Percentiles rank a stretch among this genome's conserved stretches.
Evolutionary conservation across 2,888 invertebrate genomes (phyloP).

Genomic region (Rosalia funebris): DNA sequence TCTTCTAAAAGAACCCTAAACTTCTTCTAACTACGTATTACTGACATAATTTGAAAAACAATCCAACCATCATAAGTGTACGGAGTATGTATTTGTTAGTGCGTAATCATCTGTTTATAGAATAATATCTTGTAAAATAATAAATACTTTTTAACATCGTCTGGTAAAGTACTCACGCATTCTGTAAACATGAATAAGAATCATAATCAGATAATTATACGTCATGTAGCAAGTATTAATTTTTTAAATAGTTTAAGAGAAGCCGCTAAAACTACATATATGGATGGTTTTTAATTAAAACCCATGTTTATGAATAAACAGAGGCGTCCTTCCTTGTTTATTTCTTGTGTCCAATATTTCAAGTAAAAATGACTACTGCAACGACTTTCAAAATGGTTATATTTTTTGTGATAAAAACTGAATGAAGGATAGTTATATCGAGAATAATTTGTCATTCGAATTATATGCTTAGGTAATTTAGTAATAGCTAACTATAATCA

Average conservation of each 20-base stretch:
- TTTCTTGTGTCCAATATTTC: too few relatives aligned
- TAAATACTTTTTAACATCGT: constrained; percentile 30
- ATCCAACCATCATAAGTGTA: neutral
- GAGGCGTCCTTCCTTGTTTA: too few relatives aligned
- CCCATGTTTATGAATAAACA: too few relatives aligned
- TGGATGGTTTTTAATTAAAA: neutral
- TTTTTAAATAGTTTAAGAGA: constrained; percentile 9
- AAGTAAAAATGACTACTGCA: too few relatives aligned
- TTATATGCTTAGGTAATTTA: too few relatives aligned
- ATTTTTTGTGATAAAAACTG: too few relatives aligned
- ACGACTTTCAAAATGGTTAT: too few relatives aligned
- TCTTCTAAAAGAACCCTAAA: too few relatives aligned
- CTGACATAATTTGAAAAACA: constrained; percentile 12
- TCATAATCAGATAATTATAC: constrained; percentile 32
- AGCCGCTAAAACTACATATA: neutral
- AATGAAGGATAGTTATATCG: too few relatives aligned
- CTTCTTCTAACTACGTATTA: neutral
- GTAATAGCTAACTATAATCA: too few relatives aligned
- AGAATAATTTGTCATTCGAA: too few relatives aligned
- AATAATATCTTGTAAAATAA: constrained; percentile 35
- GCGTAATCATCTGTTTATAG: constrained; percentile 38
- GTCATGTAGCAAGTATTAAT: constrained; percentile 33
- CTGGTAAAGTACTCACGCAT: constrained; percentile 36
- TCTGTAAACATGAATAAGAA: constrained; percentile 35
- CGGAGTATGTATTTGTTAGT: constrained; percentile 28